A percentile compares a stretch with the other conserved stretches of the same genome.
Evolutionary conservation across 2,797 vertebrate species (phyloP).

Genomic region (Buceros bicornis): DNA sequence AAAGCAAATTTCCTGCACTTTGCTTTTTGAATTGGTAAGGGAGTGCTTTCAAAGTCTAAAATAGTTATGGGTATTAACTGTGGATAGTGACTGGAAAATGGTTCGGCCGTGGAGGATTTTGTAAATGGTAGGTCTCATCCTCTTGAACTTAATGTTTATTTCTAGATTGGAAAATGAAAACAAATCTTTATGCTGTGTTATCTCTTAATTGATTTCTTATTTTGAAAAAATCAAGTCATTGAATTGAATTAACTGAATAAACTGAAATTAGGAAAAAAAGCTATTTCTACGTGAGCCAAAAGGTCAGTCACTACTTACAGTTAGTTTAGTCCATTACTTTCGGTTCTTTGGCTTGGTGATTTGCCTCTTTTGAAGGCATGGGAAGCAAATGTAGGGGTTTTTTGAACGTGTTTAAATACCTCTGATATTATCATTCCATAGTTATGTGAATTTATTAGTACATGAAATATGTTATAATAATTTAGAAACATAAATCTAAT

Average conservation of each 20-base stretch:
- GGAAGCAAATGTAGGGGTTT: neutral
- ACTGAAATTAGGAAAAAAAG: neutral
- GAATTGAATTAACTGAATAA: conserved; percentile 25
- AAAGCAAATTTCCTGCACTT: neutral
- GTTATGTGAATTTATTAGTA: neutral
- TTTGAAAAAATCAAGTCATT: conserved; percentile 4
- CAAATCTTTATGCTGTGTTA: neutral
- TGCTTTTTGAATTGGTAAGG: neutral
- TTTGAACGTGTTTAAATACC: neutral
- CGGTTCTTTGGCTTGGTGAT: neutral
- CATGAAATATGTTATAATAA: neutral
- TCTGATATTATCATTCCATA: neutral
- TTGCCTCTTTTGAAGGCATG: neutral
- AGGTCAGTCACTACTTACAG: neutral
- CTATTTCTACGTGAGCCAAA: neutral
- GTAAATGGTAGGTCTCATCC: neutral
- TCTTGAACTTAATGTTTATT: neutral
- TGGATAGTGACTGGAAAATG: neutral
- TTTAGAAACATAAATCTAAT: neutral
- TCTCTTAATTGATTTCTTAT: conserved; percentile 46
- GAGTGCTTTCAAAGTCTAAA: neutral
- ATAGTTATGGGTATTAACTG: neutral
- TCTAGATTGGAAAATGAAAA: neutral
- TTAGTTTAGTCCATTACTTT: neutral
- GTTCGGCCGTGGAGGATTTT: neutral